A percentile compares a stretch with the other conserved stretches of the same genome.
Conservation (phyloP, 2,888 invertebrate species). For the Arge pagana region DNA sequence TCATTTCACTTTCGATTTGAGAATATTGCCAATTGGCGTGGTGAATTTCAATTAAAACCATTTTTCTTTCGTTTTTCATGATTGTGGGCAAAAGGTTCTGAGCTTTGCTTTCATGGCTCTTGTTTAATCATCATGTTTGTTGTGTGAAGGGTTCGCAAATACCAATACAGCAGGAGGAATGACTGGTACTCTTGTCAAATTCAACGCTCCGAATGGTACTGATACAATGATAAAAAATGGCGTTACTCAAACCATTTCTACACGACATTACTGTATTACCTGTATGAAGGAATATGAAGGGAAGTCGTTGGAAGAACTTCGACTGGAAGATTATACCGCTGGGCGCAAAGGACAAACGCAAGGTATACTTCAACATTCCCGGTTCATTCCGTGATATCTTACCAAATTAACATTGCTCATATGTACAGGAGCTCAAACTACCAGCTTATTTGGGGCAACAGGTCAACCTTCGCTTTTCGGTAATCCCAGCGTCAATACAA, state of each 20-base stretch:
- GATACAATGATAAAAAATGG: conserved; percentile 93
- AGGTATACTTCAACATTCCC: conserved; percentile 34
- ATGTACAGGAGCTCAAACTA: conserved; percentile 40
- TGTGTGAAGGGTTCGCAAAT: conserved; percentile 43
- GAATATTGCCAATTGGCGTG: not conserved
- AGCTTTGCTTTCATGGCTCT: not conserved
- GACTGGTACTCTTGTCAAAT: conserved; percentile 82
- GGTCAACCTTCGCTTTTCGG: conserved; percentile 60
- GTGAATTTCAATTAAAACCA: too few relatives aligned
- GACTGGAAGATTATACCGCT: conserved; percentile 90
- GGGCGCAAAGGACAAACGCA: conserved; percentile 79
- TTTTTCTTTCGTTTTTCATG: not conserved
- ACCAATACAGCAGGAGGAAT: conserved; percentile 53
- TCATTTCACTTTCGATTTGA: too few relatives aligned
- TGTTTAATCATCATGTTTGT: conserved; percentile 9
- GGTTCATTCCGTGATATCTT: not conserved
- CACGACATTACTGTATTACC: conserved; percentile 95
- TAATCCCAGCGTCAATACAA: conserved; percentile 49
- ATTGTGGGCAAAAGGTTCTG: not conserved
- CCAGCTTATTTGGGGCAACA: conserved; percentile 61
- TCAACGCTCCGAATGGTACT: conserved; percentile 82
- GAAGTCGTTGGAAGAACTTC: conserved; percentile 93
- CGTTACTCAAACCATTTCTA: conserved; percentile 81
- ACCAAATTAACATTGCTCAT: not conserved
- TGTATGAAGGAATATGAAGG: conserved; percentile 98